Evolutionary conservation across 2,113 vertebrate species (phyloP).

Genomic region (Corythoichthys haematopterus): DNA sequence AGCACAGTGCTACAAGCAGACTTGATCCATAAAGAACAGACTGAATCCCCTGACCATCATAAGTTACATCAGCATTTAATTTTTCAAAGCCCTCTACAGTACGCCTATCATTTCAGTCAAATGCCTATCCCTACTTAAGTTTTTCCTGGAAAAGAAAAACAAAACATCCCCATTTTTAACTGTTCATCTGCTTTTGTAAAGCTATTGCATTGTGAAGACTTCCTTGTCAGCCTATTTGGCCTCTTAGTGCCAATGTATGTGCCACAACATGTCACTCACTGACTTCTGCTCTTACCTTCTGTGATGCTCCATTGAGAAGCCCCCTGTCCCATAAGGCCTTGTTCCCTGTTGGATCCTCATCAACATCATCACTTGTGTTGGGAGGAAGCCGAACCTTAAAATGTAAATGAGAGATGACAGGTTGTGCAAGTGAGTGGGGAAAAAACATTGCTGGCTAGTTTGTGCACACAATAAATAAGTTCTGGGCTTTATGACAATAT

Average conservation of each 20-base stretch:
- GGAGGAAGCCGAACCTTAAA: slow-evolving; percentile 88
- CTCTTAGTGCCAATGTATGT: neutral
- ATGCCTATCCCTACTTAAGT: too few relatives aligned
- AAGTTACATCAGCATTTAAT: neutral
- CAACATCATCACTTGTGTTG: slow-evolving; percentile 96
- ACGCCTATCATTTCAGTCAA: too few relatives aligned
- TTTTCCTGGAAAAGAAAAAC: too few relatives aligned
- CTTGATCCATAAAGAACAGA: neutral
- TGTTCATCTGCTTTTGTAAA: too few relatives aligned
- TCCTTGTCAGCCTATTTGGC: too few relatives aligned
- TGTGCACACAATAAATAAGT: too few relatives aligned
- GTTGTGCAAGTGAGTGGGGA: neutral
- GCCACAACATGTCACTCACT: neutral
- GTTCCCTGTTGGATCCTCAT: slow-evolving; percentile 97
- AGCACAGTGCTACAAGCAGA: too few relatives aligned
- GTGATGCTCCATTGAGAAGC: slow-evolving; percentile 93
- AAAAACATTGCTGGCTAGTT: neutral
- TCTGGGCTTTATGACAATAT: too few relatives aligned
- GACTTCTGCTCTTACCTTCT: slow-evolving; percentile 79
- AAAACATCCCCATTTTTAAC: too few relatives aligned
- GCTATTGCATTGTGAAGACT: too few relatives aligned
- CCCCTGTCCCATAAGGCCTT: slow-evolving; percentile 97
- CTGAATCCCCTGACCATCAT: neutral
- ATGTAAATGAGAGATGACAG: neutral
- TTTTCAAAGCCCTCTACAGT: too few relatives aligned